Base-by-base conservation (phyloP, 2,888 invertebrate genomes). In the Enoplolaimus lenunculus region DNA sequence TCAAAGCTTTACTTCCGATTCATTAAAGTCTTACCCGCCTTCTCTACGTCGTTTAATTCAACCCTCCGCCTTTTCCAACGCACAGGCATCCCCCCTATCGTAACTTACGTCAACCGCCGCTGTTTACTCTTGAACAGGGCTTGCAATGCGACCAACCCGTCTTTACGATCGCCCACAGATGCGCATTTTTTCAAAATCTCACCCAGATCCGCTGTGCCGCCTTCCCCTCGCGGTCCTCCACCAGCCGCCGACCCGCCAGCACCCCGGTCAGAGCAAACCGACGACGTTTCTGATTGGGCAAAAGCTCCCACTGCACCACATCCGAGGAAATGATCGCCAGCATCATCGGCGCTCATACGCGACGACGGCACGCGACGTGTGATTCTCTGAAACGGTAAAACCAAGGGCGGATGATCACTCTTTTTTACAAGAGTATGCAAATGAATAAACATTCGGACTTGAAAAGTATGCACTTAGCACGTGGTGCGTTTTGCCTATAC, bases 201-300 rank as follows among this genome's bases (percentile, higher is more conserved):
- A 75, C 86, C 87, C 75, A 90, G 88, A 79, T 90, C 89, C 86
- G 92, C 29, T 26, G 16, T 13, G 26, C 26, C 64, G 13, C n/a
- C 13, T 3, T 7, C 33, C n/a, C 68, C 68, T 3, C 7, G n/a
- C 26, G 26, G 70, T 2, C 60, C 72, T 3, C 13, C n/a, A 57
- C 34, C 16, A n/a, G 21, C 70, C 16, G n/a, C 16, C 64, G 30
- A 7, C 7, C 31, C 30, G 7, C n/a, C 3, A n/a, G 67, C 31
- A n/a, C 33, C 91, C 34, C 90, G 84, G 78, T 94, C 94, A 0
- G 93, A 94, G 81, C 93, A 93, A 16, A 95, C 89, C 79, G 93
- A 93, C 67, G 93, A 94, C 0, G 93, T 93, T 81, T 95, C 94
- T 7, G 93, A 30, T 13, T 34, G 13, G 81, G 68, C 78, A 79